phyloP scores from a whole-genome alignment of 2,797 vertebrate genomes.

The Galagoides demidoff region DNA sequence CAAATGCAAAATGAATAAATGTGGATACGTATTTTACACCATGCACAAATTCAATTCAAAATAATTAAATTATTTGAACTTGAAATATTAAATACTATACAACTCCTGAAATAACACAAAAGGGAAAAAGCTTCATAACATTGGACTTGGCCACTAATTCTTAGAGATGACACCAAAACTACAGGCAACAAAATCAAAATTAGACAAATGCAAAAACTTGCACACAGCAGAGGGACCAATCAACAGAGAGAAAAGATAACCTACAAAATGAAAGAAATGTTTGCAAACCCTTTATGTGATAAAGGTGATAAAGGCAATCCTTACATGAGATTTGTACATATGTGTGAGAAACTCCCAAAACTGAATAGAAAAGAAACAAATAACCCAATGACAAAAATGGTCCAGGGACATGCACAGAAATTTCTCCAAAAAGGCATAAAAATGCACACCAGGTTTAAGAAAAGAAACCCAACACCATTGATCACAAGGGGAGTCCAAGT shows the following conservation, averaged over 20 bases:
- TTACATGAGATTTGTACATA: background rate
- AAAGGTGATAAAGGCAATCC: background rate
- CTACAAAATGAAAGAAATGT: background rate
- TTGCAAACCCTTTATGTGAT: background rate
- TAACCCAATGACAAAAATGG: background rate
- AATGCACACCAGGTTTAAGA: fast-evolving
- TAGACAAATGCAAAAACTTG: background rate
- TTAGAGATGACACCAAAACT: background rate
- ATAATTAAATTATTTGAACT: background rate
- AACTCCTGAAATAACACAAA: background rate
- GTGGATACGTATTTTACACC: background rate
- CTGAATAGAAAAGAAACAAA: background rate
- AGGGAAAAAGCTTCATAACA: background rate
- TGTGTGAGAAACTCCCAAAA: background rate
- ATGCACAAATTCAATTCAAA: background rate
- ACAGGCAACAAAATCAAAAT: background rate
- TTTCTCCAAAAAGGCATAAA: background rate
- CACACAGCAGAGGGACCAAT: background rate
- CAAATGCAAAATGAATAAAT: background rate
- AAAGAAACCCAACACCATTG: background rate
- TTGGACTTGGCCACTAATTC: no score
- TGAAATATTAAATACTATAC: background rate
- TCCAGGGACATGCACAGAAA: background rate
- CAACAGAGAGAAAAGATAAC: background rate
- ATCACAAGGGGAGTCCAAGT: background rate